Base-by-base conservation (phyloP, 35 echinoderm and acorn worm genomes). In the Amphiura filiformis region DNA sequence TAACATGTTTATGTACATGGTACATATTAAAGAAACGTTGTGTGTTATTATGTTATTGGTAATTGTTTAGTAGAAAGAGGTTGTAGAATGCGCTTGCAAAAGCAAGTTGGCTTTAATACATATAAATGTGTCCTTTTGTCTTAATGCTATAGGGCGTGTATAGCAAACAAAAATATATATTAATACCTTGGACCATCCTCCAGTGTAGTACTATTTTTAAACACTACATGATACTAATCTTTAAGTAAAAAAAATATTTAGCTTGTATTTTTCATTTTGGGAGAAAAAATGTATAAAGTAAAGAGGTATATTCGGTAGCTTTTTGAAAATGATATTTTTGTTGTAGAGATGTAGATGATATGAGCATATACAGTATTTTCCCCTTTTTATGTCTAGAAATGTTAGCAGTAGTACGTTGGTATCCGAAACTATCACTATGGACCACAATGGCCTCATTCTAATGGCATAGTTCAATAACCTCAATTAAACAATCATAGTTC, bases 221-320 rank as follows among this genome's bases (percentile, higher is more conserved):
- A 70, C 61, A 70, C 61, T 70, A 70, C 61, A 70, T n/a, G n/a
- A n/a, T 70, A 70, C 61, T 70, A 70, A 70, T 30, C 61, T 70
- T 26, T 26, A n/a, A 70, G 1, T 70, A 70, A 70, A n/a, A n/a
- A n/a, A n/a, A n/a, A 70, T 70, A 70, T 70, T 70, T 70, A 70
- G 61, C 61, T 70, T 70, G 28, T 70, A 70, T 70, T 70, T n/a
- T 70, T 18, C 61, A 70, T 70, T 70, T 18, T 70, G 61, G 61
- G 61, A 70, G 61, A 47, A 47, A n/a, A n/a, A 4, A 13, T 70
- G 61, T 70, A 70, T 70, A 70, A 70, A n/a, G n/a, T n/a, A n/a
- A 70, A 70, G 28, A 18, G 61, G 15, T 70, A 70, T 70, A 30
- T n/a, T n/a, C n/a, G n/a, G n/a, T 70, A 70, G 61, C 61, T 70